Base-by-base conservation (phyloP, 2,797 vertebrate genomes). In the Leuciscus waleckii region DNA sequence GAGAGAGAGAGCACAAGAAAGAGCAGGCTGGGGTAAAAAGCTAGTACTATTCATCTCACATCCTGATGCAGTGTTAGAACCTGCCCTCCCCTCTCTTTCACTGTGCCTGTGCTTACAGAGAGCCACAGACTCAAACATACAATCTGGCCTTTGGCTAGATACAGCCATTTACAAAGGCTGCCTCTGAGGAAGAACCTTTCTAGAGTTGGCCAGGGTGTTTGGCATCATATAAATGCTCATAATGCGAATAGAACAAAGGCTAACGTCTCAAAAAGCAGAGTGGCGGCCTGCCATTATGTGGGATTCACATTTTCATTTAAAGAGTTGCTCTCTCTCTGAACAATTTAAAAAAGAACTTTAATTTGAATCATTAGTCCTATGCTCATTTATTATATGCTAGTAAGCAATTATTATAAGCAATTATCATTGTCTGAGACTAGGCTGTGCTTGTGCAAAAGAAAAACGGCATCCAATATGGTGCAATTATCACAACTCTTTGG, bases 1-100 rank as follows among this genome's bases (percentile, higher is more conserved):
- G 11, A 11, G 37, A 56, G 21, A 54, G 79, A 71, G 80, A 85
- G 85, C 82, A 85, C 11, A 39, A 85, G 87, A 86, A 46, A 68
- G 39, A 67, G 51, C 41, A 39, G 39, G 43, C 23, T 63, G 35
- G 76, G 85, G 77, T 77, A 54, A 74, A 87, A 74, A 70, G 73
- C 88, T 88, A 71, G 80, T 89, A 86, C 89, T 92, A 95, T 95
- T 95, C 94, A 74, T 87, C 92, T 95, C 94, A 94, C 94, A 95
- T 94, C 91, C 91, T 92, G 90, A 91, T 94, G 94, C 93, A 26
- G 93, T 93, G 92, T 92, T 88, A 91, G 86, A 90, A 88, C 26
- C 63, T 29, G 23, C 73, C 73, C 32, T 81, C 51, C 69, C 61
- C 43, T 70, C 51, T 75, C 68, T 74, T 71, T 78, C 39, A 74